A percentile compares a stretch with the other conserved stretches of the same genome.
Conservation (phyloP, 2,797 vertebrate species). For the Anas acuta region DNA sequence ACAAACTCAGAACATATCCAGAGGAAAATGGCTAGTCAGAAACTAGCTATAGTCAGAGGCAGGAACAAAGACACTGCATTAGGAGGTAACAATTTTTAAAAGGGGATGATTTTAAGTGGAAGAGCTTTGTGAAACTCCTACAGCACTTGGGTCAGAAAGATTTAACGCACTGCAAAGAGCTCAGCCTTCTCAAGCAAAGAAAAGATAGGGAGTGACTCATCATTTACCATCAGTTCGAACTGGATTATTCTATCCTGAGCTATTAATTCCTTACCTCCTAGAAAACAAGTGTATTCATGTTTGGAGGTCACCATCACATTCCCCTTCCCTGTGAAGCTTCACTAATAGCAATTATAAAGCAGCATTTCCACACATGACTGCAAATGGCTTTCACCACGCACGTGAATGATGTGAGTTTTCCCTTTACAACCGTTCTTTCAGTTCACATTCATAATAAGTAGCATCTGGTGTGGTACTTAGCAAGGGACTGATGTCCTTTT, state of each 20-base stretch:
- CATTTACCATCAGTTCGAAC: conserved; percentile 8
- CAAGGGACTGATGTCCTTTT: conserved; percentile 37
- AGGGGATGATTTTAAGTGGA: background rate
- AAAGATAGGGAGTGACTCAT: conserved; percentile 13
- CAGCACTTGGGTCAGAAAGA: conserved; percentile 10
- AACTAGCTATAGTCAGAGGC: background rate
- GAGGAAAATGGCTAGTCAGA: background rate
- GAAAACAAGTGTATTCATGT: conserved; percentile 12
- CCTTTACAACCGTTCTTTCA: conserved; percentile 25
- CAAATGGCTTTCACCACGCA: conserved; percentile 12
- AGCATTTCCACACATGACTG: background rate
- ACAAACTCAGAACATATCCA: background rate
- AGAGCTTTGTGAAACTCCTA: background rate
- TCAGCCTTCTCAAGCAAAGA: conserved; percentile 24
- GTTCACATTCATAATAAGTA: conserved; percentile 44
- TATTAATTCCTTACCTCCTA: conserved; percentile 1
- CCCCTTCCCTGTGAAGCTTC: conserved; percentile 15
- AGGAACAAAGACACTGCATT: background rate
- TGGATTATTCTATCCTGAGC: background rate
- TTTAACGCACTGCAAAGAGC: conserved; percentile 1
- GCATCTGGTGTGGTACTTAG: conserved; percentile 51
- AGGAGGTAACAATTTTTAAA: background rate
- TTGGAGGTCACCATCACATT: conserved; percentile 1
- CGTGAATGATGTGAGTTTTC: background rate
- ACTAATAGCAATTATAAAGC: background rate